phyloP scores from a whole-genome alignment of 2,888 invertebrate genomes.

The Tachystola acroxantha region DNA sequence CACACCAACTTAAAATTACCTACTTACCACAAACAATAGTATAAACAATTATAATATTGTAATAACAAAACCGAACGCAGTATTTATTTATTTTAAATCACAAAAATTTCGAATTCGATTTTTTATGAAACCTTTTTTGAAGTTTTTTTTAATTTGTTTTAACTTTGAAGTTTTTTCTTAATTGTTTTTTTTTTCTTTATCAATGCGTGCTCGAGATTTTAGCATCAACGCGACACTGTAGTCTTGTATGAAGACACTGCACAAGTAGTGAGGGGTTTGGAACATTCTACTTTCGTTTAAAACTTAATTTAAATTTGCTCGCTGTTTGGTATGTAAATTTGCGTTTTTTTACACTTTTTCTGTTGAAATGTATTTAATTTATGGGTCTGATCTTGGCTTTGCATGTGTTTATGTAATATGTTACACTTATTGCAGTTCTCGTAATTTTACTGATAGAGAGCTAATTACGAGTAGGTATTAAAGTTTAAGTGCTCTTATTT shows the following conservation, averaged over 20 bases:
- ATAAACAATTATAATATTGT: too few relatives aligned
- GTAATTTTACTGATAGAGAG: too few relatives aligned
- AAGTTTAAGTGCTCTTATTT: not conserved
- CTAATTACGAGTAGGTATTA: too few relatives aligned
- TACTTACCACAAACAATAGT: not conserved
- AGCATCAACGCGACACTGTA: constrained; percentile 50
- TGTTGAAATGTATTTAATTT: not conserved
- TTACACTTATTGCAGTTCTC: too few relatives aligned
- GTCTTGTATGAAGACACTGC: constrained; percentile 33
- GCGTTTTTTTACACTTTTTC: constrained; percentile 16
- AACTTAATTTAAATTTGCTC: not conserved
- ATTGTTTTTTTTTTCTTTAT: not conserved
- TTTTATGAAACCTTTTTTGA: not conserved
- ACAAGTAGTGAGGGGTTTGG: constrained; percentile 34
- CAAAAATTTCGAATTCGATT: not conserved
- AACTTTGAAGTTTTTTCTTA: not conserved
- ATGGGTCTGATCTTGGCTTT: not conserved
- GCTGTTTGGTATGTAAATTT: constrained; percentile 15
- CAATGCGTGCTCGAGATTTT: constrained; percentile 48
- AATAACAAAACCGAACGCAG: not conserved
- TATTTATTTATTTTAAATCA: not conserved
- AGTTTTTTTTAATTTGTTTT: not conserved
- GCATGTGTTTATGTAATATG: not conserved
- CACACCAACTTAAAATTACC: not conserved
- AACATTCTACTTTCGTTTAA: constrained; percentile 48